Evolutionary conservation across 2,113 vertebrate genomes (phyloP), one percentile per base, ranked within the genome.

Genomic region (Spea multiplicata): DNA sequence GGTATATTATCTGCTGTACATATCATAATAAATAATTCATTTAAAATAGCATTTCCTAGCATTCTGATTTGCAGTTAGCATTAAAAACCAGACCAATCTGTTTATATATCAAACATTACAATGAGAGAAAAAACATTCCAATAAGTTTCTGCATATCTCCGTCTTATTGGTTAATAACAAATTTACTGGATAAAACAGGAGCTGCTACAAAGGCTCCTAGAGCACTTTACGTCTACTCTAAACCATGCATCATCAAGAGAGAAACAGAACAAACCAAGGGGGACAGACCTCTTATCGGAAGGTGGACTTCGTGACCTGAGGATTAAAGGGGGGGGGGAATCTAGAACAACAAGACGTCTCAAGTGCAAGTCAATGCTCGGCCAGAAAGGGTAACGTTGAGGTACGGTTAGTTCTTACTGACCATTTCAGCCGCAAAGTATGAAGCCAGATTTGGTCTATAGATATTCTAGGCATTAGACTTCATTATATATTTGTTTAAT

Each of bases 11-110:
- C 47, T 44, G 48, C 76, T 73, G 59, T 73, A 73, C 71, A 80
- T 73, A 73, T 67, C 77, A 61, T 79, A 52, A 64, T 71, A 76
- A 67, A 66, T 52, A 72, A 66, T 73, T 73, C 59, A 30, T 79
- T 79, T 79, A 64, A 71, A 79, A 79, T 73, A 14, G 50, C 69
- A 73, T 73, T 66, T 73, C 72, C 71, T 65, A 73, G 52, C 61
- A 79, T 73, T 14, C 49, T 79, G 76, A 61, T 66, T 79, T 73
- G 30, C n/a, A 78, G 30, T 65, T 44, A 12, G 72, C 72, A 67
- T 17, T 73, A 67, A 66, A 73, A 57, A 70, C 50, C 45, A 66
- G 71, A 76, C 49, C 6, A 66, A 72, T 66, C 46, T 64, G 47
- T 66, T 52, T 64, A 73, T 62, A 73, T 65, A 71, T 14, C 44